Evolutionary conservation across 2,888 invertebrate species (phyloP).

Genomic region (Pseudococcus jackbeardsleyi): DNA sequence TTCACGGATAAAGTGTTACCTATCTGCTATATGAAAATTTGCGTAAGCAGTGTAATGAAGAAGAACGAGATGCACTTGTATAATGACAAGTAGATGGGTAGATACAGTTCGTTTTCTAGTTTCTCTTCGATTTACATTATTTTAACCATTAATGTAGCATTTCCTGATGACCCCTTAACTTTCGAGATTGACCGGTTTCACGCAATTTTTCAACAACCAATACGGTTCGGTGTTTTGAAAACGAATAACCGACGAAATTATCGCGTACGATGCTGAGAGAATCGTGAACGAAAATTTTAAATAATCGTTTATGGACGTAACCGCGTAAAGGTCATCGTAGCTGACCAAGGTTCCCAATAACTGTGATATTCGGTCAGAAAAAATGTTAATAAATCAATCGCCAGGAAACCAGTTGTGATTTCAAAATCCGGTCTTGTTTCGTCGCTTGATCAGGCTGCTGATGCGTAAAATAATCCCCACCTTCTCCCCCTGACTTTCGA

Average conservation of each 20-base stretch:
- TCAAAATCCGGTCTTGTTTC: not conserved
- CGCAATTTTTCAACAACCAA: conserved; percentile 25
- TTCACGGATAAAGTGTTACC: conserved; percentile 17
- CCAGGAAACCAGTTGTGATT: not conserved
- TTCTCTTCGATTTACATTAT: conserved; percentile 47
- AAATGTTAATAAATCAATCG: not conserved
- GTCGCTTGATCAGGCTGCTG: not conserved
- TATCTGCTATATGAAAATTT: conserved; percentile 36
- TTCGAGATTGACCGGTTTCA: conserved; percentile 49
- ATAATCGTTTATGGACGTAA: not conserved
- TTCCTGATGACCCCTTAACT: conserved; percentile 52
- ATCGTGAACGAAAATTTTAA: not conserved
- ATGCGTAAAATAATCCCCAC: not conserved
- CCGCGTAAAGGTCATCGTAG: not conserved
- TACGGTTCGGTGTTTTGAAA: conserved; percentile 11
- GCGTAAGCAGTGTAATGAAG: conserved; percentile 4
- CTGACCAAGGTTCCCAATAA: not conserved
- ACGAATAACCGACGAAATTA: not conserved
- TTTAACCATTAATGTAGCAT: conserved; percentile 38
- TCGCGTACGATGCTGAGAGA: not conserved
- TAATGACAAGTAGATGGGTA: conserved; percentile 44
- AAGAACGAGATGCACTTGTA: conserved; percentile 30
- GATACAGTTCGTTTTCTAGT: conserved; percentile 35
- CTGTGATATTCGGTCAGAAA: not conserved
- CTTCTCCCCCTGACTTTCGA: not conserved